Percentiles rank a stretch among this genome's conserved stretches.
These are phyloP conservation scores for Apamea sordens DNA, from an alignment of 2,888 invertebrate species.

Conservation along the genomic window DNA sequence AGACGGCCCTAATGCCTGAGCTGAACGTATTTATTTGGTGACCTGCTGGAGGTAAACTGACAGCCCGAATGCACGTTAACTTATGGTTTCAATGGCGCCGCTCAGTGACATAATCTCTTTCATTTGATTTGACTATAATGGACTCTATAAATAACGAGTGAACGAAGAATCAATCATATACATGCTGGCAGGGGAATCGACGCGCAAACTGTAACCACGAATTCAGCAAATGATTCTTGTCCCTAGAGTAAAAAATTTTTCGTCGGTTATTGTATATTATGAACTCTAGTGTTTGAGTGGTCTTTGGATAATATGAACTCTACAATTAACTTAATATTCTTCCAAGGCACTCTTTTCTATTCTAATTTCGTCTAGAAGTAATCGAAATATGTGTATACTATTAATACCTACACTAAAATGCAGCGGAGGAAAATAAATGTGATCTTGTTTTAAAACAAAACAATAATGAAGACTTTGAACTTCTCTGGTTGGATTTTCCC, in stretches of 20 bases:
- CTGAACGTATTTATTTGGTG: slow-evolving; percentile 72
- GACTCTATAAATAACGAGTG: neutral
- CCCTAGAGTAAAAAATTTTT: neutral
- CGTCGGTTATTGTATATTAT: neutral
- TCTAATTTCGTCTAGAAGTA: neutral
- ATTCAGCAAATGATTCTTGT: neutral
- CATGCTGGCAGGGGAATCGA: neutral
- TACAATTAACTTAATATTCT: neutral
- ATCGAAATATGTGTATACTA: neutral
- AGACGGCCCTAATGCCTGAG: slow-evolving; percentile 75
- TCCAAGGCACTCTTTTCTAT: neutral
- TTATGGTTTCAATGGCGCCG: slow-evolving; percentile 36
- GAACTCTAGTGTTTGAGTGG: neutral
- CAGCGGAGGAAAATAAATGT: neutral
- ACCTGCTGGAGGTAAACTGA: slow-evolving; percentile 44
- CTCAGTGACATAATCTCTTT: slow-evolving; percentile 20
- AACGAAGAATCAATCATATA: neutral
- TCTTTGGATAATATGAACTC: neutral
- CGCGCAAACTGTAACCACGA: neutral
- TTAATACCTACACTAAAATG: neutral
- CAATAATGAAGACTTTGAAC: slow-evolving; percentile 16
- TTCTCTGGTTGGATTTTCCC: slow-evolving; percentile 15
- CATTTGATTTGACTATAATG: slow-evolving; percentile 17
- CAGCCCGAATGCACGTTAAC: slow-evolving; percentile 36
- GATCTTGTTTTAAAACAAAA: slow-evolving; percentile 16